These are phyloP conservation scores for Formicarius rufipectus DNA, from an alignment of 2,113 vertebrate species.

Conservation along the genomic window DNA sequence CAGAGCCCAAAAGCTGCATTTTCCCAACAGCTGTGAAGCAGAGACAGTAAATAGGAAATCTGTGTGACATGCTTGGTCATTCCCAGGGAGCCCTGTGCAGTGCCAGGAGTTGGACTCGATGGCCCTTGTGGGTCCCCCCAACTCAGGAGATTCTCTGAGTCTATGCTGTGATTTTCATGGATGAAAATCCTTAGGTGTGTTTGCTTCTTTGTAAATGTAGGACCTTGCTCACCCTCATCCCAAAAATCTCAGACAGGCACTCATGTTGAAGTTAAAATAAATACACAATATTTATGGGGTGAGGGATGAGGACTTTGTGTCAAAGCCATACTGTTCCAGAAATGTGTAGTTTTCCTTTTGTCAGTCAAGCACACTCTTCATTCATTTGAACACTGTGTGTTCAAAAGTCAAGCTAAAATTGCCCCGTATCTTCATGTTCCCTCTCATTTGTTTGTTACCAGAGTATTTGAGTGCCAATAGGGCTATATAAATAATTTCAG, in stretches of 20 bases:
- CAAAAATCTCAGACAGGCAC: not conserved
- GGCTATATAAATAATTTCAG: not conserved
- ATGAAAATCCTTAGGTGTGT: not conserved
- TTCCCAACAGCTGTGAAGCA: not conserved
- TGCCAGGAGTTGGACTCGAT: not conserved
- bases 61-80: not conserved
- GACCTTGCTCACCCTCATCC: not conserved
- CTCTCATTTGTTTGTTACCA: not conserved
- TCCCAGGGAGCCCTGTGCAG: not conserved
- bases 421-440: not conserved
- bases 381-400: not conserved
- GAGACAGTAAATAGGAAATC: not conserved
- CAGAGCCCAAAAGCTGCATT: not conserved
- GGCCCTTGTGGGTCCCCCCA: not conserved
- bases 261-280: not conserved
- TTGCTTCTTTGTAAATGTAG: not conserved
- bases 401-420: not conserved
- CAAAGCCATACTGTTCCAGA: not conserved
- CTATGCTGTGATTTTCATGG: not conserved
- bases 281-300: not conserved
- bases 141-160: not conserved
- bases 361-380: not conserved
- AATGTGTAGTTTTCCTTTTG: not conserved
- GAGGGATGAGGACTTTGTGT: not conserved
- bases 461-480: not conserved